phyloP scores from a whole-genome alignment of 2,888 invertebrate genomes.

The Blastobasis lacticolella region DNA sequence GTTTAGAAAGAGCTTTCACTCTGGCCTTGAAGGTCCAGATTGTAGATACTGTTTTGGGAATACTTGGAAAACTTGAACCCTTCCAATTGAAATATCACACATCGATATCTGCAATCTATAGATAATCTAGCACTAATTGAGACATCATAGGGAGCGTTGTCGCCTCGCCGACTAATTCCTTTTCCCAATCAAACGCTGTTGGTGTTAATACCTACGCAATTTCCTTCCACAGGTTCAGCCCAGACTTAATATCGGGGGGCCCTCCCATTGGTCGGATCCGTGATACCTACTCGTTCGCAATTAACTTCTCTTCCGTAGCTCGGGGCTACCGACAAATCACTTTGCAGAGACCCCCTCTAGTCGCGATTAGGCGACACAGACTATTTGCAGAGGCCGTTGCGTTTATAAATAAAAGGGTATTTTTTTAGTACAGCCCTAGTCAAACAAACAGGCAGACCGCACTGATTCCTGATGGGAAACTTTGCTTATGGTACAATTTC shows the following conservation, averaged over 20 bases:
- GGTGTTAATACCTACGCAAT: not conserved
- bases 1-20: too few species aligned
- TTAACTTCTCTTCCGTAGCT: constrained; percentile 59
- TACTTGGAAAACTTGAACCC: too few species aligned
- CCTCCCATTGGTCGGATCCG: constrained; percentile 57
- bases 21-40: too few species aligned
- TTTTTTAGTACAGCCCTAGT: not conserved
- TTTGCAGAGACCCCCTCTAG: constrained; percentile 37
- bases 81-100: too few species aligned
- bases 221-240: not conserved
- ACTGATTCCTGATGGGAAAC: too few species aligned
- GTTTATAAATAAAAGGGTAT: too few species aligned
- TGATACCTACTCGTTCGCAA: constrained; percentile 59
- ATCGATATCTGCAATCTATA: too few species aligned
- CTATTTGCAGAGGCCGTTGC: not conserved
- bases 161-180: not conserved
- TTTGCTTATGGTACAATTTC: too few species aligned
- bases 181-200: not conserved
- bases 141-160: too few species aligned
- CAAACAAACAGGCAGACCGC: not conserved
- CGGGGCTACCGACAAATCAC: constrained; percentile 55
- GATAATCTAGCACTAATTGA: too few species aligned
- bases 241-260: constrained; percentile 38
- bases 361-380: constrained; percentile 17
- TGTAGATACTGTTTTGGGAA: too few species aligned